Percentiles rank a stretch among this genome's conserved stretches.
Conservation (phyloP, 1,140 invertebrate genomes). For the Heliconius hewitsoni region DNA sequence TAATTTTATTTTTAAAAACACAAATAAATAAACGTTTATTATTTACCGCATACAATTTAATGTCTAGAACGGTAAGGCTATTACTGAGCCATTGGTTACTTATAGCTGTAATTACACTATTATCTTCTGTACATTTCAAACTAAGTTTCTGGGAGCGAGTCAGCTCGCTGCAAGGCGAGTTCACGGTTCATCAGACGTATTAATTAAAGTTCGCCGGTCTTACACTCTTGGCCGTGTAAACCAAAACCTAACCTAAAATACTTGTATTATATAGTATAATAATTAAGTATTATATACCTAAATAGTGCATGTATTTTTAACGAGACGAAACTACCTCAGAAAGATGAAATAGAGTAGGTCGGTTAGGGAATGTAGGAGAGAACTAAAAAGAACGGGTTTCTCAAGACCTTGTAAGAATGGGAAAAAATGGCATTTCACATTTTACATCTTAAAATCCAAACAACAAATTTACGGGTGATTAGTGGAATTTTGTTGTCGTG, state of each 20-base stretch:
- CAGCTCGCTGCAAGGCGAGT: constrained; percentile 16
- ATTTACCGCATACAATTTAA: not conserved
- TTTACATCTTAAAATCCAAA: too few relatives aligned
- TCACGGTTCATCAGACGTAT: constrained; percentile 23
- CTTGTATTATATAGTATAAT: not conserved
- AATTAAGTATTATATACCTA: not conserved
- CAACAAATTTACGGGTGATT: too few relatives aligned
- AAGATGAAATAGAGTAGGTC: too few relatives aligned
- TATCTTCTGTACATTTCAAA: constrained; percentile 7
- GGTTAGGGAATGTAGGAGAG: too few relatives aligned
- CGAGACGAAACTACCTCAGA: too few relatives aligned
- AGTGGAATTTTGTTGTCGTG: too few relatives aligned
- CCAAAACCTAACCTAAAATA: not conserved
- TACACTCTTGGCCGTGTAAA: constrained; percentile 8
- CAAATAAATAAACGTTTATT: too few relatives aligned
- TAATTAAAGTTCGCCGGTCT: constrained; percentile 28
- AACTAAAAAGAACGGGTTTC: too few relatives aligned
- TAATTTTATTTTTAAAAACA: too few relatives aligned
- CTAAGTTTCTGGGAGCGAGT: constrained; percentile 14
- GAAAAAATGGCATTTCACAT: too few relatives aligned
- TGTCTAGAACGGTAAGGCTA: not conserved
- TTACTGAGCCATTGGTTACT: not conserved
- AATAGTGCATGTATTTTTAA: not conserved
- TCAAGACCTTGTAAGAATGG: too few relatives aligned
- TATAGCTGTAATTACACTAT: constrained; percentile 1